phyloP scores from a whole-genome alignment of 2,888 invertebrate species.

The Euphydryas editha region DNA sequence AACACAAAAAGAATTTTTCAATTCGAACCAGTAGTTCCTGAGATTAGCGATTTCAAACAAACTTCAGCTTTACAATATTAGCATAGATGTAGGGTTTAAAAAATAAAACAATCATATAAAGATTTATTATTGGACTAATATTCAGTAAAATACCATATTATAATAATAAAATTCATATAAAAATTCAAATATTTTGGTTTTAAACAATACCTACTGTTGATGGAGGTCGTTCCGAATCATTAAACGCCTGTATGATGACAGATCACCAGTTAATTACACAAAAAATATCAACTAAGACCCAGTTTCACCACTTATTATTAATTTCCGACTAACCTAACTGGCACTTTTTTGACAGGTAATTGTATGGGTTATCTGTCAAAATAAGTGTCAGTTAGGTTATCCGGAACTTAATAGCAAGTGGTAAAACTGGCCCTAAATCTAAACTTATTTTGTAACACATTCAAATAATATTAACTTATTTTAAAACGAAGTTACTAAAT shows the following conservation, averaged over 20 bases:
- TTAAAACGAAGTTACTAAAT: background rate
- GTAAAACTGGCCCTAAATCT: too few relatives aligned
- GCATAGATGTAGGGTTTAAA: slow-evolving; percentile 42
- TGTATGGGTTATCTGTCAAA: too few relatives aligned
- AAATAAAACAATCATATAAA: slow-evolving; percentile 74
- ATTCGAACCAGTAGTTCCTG: too few relatives aligned
- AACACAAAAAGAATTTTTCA: too few relatives aligned
- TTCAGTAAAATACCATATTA: slow-evolving; percentile 83
- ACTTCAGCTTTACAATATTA: too few relatives aligned
- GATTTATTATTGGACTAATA: slow-evolving; percentile 83
- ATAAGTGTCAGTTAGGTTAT: too few relatives aligned
- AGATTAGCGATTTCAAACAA: too few relatives aligned
- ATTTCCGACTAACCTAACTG: too few relatives aligned
- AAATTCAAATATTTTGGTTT: slow-evolving; percentile 79
- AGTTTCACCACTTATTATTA: too few relatives aligned
- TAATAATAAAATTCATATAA: slow-evolving; percentile 83
- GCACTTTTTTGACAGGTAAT: too few relatives aligned
- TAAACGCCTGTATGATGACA: background rate
- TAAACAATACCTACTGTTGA: slow-evolving; percentile 73
- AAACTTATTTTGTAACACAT: background rate
- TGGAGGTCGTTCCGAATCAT: slow-evolving; percentile 25
- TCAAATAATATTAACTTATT: background rate
- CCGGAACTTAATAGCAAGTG: too few relatives aligned
- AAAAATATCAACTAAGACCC: too few relatives aligned
- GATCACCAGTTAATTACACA: background rate